phyloP scores from a whole-genome alignment of 2,113 vertebrate species.

The Quiscalus mexicanus region DNA sequence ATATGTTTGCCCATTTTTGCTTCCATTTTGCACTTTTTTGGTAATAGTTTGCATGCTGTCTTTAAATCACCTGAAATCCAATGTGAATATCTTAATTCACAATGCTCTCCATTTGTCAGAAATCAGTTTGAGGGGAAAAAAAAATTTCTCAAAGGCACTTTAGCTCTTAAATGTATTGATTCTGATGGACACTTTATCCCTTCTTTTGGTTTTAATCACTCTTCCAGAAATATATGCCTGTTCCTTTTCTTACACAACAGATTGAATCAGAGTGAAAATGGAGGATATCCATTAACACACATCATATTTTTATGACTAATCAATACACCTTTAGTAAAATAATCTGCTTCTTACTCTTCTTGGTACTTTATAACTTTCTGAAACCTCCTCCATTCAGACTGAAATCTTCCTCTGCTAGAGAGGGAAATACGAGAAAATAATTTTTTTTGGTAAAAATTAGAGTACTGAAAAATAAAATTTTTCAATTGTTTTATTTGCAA shows the following conservation, averaged over 20 bases:
- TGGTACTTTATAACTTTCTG: not conserved
- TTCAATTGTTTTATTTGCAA: not conserved
- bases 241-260: not conserved
- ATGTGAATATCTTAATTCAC: not conserved
- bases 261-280: not conserved
- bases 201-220: not conserved
- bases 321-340: not conserved
- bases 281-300: not conserved
- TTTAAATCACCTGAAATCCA: not conserved
- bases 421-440: not conserved
- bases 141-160: not conserved
- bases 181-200: not conserved
- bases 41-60: not conserved
- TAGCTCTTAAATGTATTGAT: not conserved
- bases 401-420: not conserved
- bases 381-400: not conserved
- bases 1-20: not conserved
- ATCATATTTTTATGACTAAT: not conserved
- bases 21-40: not conserved
- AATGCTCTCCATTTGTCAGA: not conserved
- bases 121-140: not conserved
- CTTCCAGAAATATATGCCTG: not conserved
- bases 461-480: not conserved
- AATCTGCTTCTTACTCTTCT: not conserved
- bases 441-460: not conserved